Base-by-base conservation (phyloP, 2,113 vertebrate genomes). In the Trogon melanurus region DNA sequence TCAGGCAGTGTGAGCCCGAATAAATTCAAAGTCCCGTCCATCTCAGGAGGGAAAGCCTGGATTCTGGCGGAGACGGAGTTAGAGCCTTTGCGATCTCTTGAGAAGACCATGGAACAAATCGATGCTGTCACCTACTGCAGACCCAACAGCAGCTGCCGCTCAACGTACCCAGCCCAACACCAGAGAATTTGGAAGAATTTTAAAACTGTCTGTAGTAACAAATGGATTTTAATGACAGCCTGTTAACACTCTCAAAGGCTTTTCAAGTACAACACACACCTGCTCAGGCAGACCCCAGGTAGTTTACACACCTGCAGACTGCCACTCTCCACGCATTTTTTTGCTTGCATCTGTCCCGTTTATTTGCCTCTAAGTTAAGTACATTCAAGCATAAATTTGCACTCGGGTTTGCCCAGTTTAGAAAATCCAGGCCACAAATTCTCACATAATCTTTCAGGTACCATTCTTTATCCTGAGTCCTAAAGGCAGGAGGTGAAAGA, bases 371-470 rank as follows among this genome's bases (percentile, higher is more conserved):
- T 29, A 29, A 65, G 22, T 65, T 22, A 16, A 60, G 53, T 27
- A 51, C 0, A 0, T 32, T 79, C 62, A 32, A 83, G 51, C 34
- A 82, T 1, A 56, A 58, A 72, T 6, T 8, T 6, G 34, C 38
- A 47, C 27, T 75, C 88, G 44, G 21, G 66, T 47, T 26, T 76
- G 26, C 32, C 34, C 48, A 44, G 14, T 73, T 92, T 14, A 73
- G 71, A 71, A 66, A 78, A 86, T 23, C 32, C 13, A 57, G 32
- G 30, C 53, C 23, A 69, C 47, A 80, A 44, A 53, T 25, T 69
- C 80, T 56, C 60, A 82, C 2, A 3, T 36, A 11, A 26, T 12
- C 16, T 30, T 71, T 20, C 34, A 71, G 27, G 27, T 16, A n/a
- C 6, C 3, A 14, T 5, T 81, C 64, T 70, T 20, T 16, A 19